Percentiles rank a stretch among this genome's conserved stretches.
Conservation (phyloP, 2,888 invertebrate genomes). For the Tillus elongatus region DNA sequence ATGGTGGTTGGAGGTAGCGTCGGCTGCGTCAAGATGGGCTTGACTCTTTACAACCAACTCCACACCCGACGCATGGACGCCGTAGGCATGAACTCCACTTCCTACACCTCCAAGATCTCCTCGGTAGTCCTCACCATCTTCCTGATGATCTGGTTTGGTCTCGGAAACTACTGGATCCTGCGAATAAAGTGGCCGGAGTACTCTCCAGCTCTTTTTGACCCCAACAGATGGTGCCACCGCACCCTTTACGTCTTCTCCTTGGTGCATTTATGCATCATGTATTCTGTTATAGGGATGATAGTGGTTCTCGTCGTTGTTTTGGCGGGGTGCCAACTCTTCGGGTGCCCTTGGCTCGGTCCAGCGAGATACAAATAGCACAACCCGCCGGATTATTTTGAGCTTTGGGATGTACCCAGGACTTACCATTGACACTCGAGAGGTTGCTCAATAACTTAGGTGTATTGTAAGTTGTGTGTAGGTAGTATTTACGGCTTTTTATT, state of each 20-base stretch:
- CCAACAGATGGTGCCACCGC: slow-evolving; percentile 70
- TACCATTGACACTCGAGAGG: slow-evolving; percentile 35
- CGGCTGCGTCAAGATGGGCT: slow-evolving; percentile 61
- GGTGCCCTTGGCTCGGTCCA: slow-evolving; percentile 60
- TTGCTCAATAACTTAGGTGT: too few relatives aligned
- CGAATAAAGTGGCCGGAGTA: slow-evolving; percentile 70
- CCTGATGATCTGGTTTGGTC: slow-evolving; percentile 64
- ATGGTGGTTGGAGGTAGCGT: slow-evolving; percentile 76
- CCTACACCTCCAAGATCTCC: slow-evolving; percentile 53
- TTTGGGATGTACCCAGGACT: slow-evolving; percentile 37
- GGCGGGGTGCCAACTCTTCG: slow-evolving; percentile 60
- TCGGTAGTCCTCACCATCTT: slow-evolving; percentile 60
- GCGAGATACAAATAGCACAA: slow-evolving; percentile 55
- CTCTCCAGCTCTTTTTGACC: slow-evolving; percentile 61
- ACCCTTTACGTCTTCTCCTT: slow-evolving; percentile 69
- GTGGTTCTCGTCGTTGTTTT: slow-evolving; percentile 52
- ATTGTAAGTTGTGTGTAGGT: too few relatives aligned
- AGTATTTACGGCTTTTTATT: too few relatives aligned
- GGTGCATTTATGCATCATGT: slow-evolving; percentile 62
- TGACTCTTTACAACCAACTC: slow-evolving; percentile 58
- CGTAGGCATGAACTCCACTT: slow-evolving; percentile 42
- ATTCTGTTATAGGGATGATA: slow-evolving; percentile 51
- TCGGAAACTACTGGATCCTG: slow-evolving; percentile 73
- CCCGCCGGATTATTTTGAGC: slow-evolving; percentile 35
- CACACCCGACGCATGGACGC: slow-evolving; percentile 46